Percentiles rank a stretch among this genome's conserved stretches.
Conservation (phyloP, 2,113 vertebrate species). For the Marcusenius ussheri region DNA sequence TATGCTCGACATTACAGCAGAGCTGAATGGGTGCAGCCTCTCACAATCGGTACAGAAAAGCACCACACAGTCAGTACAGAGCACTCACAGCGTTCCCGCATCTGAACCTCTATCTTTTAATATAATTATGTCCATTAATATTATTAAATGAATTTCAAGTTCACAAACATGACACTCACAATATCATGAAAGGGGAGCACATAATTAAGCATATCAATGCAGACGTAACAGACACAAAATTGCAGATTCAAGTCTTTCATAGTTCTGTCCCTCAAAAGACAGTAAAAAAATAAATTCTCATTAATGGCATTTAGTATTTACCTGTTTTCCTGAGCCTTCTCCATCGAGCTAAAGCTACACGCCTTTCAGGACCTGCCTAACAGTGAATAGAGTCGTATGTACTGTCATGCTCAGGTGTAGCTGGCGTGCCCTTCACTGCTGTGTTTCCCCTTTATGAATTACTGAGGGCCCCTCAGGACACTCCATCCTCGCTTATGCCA, state of each 20-base stretch:
- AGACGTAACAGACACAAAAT: neutral
- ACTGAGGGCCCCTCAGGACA: neutral
- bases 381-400: neutral
- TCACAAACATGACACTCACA: neutral
- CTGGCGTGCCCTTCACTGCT: neutral
- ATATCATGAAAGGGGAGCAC: neutral
- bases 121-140: neutral
- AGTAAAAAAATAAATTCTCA: neutral
- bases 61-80: neutral
- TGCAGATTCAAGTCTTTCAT: neutral
- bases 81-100: neutral
- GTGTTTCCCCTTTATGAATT: neutral
- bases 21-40: neutral
- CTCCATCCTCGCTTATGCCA: neutral
- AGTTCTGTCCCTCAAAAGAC: slow-evolving; percentile 1
- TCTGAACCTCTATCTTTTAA: neutral
- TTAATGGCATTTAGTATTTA: neutral
- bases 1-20: neutral
- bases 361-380: neutral
- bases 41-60: neutral
- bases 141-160: neutral
- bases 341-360: neutral
- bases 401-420: neutral
- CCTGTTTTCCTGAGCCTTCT: neutral
- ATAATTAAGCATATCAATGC: neutral